phyloP scores from a whole-genome alignment of 92 coral and sea anemone genomes.

The Virgularia gustaviana region DNA sequence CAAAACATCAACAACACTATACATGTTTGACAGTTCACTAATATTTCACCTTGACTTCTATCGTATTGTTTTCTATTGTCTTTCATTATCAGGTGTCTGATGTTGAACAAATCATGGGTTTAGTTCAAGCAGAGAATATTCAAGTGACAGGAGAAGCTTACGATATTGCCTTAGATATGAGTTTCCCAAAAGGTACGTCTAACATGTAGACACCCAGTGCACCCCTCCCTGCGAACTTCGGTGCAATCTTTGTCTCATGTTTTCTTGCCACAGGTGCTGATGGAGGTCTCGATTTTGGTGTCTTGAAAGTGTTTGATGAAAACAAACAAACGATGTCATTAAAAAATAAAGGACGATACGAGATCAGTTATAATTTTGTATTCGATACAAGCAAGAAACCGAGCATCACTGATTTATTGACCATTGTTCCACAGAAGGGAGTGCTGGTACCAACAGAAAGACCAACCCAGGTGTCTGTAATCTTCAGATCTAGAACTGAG shows the following conservation, averaged over 20 bases:
- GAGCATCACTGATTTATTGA: constrained; percentile 69
- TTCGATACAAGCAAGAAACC: constrained; percentile 69
- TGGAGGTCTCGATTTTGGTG: constrained; percentile 98
- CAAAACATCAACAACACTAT: too few relatives aligned
- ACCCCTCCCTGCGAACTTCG: background rate
- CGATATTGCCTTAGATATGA: constrained; percentile 96
- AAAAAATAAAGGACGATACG: constrained; percentile 95
- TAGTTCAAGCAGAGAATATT: constrained; percentile 96
- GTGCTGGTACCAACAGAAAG: constrained; percentile 88
- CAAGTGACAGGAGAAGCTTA: constrained; percentile 95
- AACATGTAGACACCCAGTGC: background rate
- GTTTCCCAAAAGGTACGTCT: constrained; percentile 91
- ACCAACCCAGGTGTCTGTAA: constrained; percentile 93
- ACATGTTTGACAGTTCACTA: too few relatives aligned
- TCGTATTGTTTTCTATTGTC: background rate
- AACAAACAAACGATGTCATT: constrained; percentile 89
- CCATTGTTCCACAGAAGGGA: constrained; percentile 85
- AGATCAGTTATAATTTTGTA: constrained; percentile 87
- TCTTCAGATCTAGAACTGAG: constrained; percentile 87
- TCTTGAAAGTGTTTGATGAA: constrained; percentile 89
- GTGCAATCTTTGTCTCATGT: background rate
- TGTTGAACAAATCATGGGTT: constrained; percentile 97
- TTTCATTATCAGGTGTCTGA: constrained; percentile 69
- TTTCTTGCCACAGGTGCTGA: constrained; percentile 99
- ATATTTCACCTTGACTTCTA: too few relatives aligned